Percentiles rank a stretch among this genome's conserved stretches.
Evolutionary conservation across 2,797 vertebrate species (phyloP).

Genomic region (Simalia tracyae): DNA sequence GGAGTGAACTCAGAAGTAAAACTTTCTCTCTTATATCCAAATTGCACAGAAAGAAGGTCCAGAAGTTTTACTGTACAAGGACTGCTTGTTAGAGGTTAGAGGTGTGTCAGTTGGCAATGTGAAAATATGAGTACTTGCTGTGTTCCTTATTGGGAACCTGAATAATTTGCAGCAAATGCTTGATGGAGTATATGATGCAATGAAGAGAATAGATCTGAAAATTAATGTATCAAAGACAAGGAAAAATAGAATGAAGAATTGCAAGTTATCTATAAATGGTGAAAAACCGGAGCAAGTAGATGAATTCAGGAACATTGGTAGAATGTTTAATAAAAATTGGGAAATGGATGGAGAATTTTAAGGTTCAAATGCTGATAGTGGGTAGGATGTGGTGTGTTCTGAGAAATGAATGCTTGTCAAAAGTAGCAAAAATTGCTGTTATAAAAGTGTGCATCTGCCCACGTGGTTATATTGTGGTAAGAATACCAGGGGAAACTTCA

Average conservation of each 20-base stretch:
- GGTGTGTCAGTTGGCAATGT: neutral
- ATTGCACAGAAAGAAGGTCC: neutral
- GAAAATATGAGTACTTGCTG: neutral
- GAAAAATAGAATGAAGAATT: neutral
- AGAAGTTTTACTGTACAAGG: neutral
- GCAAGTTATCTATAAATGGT: neutral
- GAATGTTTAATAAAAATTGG: neutral
- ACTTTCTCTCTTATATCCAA: neutral
- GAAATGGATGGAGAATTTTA: neutral
- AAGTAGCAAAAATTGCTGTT: neutral
- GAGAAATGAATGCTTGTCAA: neutral
- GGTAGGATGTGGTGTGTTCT: neutral
- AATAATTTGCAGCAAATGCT: neutral
- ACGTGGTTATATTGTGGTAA: neutral
- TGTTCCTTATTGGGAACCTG: neutral
- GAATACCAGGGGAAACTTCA: neutral
- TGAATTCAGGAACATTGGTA: neutral
- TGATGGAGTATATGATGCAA: neutral
- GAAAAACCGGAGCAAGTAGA: neutral
- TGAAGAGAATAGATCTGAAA: neutral
- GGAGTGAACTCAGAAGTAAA: neutral
- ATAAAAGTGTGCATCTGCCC: neutral
- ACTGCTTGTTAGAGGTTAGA: neutral
- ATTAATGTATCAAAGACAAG: neutral
- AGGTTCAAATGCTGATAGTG: neutral